These are phyloP conservation scores for Sylvicola fuscatus DNA, from an alignment of 2,888 invertebrate species.

Conservation along the genomic window DNA sequence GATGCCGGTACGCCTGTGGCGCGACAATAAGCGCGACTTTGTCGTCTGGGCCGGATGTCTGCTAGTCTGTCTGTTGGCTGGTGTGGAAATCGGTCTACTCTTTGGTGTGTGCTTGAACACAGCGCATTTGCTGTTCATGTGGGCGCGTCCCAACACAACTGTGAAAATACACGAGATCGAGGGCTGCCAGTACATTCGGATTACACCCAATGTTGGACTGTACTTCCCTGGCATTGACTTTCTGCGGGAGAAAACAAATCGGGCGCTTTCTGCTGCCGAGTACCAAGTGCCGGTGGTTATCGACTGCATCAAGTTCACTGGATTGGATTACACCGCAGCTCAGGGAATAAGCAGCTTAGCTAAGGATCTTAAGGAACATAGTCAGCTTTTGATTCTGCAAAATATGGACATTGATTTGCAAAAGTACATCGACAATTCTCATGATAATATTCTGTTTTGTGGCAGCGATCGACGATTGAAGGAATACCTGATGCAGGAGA, in stretches of 20 bases:
- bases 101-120: conserved; percentile 46
- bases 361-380: conserved; percentile 30
- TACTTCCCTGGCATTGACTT: conserved; percentile 51
- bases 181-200: conserved; percentile 29
- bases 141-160: conserved; percentile 37
- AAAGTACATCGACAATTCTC: conserved; percentile 4
- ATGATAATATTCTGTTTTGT: conserved; percentile 19
- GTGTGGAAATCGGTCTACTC: conserved; percentile 63
- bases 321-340: conserved; percentile 45
- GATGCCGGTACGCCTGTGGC: conserved; percentile 32
- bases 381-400: conserved; percentile 28
- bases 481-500: conserved; percentile 21
- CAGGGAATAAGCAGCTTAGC: conserved; percentile 37
- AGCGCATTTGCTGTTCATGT: conserved; percentile 37
- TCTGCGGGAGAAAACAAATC: conserved; percentile 32
- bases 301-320: conserved; percentile 40
- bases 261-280: conserved; percentile 27
- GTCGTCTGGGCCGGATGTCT: conserved; percentile 46
- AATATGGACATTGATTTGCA: conserved; percentile 10
- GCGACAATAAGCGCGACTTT: conserved; percentile 37
- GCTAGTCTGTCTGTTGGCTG: conserved; percentile 39
- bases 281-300: conserved; percentile 32
- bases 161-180: conserved; percentile 21
- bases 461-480: conserved; percentile 16
- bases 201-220: conserved; percentile 43